Base-by-base conservation (phyloP, 2,113 vertebrate species). In the Felis chaus region DNA sequence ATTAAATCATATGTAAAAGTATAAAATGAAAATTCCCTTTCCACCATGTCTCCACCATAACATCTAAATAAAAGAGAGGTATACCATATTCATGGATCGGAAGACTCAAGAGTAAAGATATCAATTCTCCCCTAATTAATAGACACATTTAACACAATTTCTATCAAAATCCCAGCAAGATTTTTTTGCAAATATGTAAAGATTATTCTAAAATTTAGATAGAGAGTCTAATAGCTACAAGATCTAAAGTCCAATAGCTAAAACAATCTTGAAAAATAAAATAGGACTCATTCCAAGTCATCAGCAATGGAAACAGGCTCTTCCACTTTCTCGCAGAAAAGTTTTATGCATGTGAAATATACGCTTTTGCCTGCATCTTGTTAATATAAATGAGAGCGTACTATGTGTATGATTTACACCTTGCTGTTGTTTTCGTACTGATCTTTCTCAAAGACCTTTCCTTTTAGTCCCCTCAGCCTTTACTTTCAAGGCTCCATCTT, bases 331-430 rank as follows among this genome's bases (percentile, higher is more conserved):
- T 89, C 36, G 29, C 33, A 61, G 55, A 66, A 53, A 23, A 27
- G 1, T 9, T 71, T 7, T 41, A 2, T 3, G n/a, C 7, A 0
- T 4, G 11, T 50, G 57, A 68, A 55, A 87, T 36, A 36, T 2
- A 41, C 27, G 41, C 13, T 15, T 61, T 76, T 68, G 48, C 31
- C 39, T 61, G 15, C 16, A 4, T 65, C 65, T 91, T 78, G 29
- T 50, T 79, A 39, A 73, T 25, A 41, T 39, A 53, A 80, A 39
- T n/a, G n/a, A 45, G 48, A 48, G 14, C 6, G 1, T 1, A 2
- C 7, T 29, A 0, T 18, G 4, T 7, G 2, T 29, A 16, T 0
- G 5, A 45, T 7, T 93, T 50, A 39, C 8, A 41, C 55, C 73
- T 36, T 13, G 23, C 8, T 68, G 66, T 79, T 41, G 31, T 23